Percentiles rank a stretch among this genome's conserved stretches.
Evolutionary conservation across 2,888 invertebrate species (phyloP).

Genomic region (Bhutanitis thaidina): DNA sequence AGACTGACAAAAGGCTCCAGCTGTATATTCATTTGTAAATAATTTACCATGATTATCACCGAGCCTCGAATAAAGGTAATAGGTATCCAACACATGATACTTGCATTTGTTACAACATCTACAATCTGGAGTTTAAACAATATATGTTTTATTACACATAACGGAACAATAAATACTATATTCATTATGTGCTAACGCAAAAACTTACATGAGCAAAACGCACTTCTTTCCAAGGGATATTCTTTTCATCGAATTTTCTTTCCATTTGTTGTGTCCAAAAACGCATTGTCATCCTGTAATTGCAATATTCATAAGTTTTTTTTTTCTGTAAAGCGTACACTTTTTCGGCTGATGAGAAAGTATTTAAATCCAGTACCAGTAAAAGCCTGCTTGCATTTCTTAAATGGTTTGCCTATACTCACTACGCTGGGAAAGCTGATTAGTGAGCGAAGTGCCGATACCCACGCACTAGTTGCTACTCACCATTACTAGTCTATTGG

Average conservation of each 20-base stretch:
- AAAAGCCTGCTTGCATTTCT: no score
- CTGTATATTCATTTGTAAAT: constrained; percentile 33
- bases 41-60: constrained; percentile 40
- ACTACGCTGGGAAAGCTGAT: no score
- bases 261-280: constrained; percentile 47
- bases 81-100: constrained; percentile 61
- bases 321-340: no score
- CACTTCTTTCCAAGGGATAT: constrained; percentile 24
- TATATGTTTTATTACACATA: background rate
- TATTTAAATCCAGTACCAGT: no score
- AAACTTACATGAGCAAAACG: constrained; percentile 34
- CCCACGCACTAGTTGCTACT: no score
- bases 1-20: constrained; percentile 35
- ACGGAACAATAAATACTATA: no score
- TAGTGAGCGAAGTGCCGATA: no score
- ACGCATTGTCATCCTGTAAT: constrained; percentile 16
- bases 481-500: no score
- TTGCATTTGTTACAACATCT: constrained; percentile 34
- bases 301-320: constrained; percentile 32
- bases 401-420: no score
- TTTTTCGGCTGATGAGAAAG: no score
- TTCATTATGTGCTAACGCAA: background rate
- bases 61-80: constrained; percentile 51
- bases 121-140: constrained; percentile 6
- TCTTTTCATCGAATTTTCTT: constrained; percentile 32